A percentile compares a stretch with the other conserved stretches of the same genome.
Conservation (phyloP, 2,113 vertebrate genomes). For the Cebidichthys violaceus region DNA sequence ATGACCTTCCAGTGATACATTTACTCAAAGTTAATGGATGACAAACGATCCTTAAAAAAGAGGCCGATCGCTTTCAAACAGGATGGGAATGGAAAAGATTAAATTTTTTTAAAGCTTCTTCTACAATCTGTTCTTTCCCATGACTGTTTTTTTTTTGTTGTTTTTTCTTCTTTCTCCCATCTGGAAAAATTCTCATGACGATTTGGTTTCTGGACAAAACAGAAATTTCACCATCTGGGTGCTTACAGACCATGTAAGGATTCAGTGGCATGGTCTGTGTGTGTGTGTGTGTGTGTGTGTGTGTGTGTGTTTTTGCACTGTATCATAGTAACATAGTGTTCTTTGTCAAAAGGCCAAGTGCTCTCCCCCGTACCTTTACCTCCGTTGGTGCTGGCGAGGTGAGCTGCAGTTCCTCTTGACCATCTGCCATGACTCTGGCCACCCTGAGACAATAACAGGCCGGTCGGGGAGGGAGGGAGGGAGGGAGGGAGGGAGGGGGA, state of each 20-base stretch:
- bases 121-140: slow-evolving; percentile 21
- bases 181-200: not conserved
- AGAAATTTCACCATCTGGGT: slow-evolving; percentile 27
- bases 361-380: slow-evolving; percentile 75
- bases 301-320: slow-evolving; percentile 34
- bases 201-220: slow-evolving; percentile 1
- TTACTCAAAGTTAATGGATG: slow-evolving; percentile 55
- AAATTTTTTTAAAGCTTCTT: slow-evolving; percentile 21
- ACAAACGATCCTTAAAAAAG: slow-evolving; percentile 2
- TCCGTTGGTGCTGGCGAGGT: slow-evolving; percentile 59
- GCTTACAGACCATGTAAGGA: slow-evolving; percentile 9
- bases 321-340: slow-evolving; percentile 67
- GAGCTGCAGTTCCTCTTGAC: slow-evolving; percentile 76
- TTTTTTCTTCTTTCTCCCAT: not conserved
- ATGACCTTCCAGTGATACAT: slow-evolving; percentile 49
- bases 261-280: slow-evolving; percentile 31
- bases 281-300: slow-evolving; percentile 20
- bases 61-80: not conserved
- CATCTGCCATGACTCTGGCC: slow-evolving; percentile 79
- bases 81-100: slow-evolving; percentile 16
- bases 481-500: slow-evolving; percentile 24
- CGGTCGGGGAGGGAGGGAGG: slow-evolving; percentile 10
- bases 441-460: slow-evolving; percentile 75
- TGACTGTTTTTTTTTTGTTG: not conserved
- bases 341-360: slow-evolving; percentile 72